Percentiles rank a stretch among this genome's conserved stretches.
Conservation (phyloP, 1,140 invertebrate species). For the Trichonephila inaurata region DNA sequence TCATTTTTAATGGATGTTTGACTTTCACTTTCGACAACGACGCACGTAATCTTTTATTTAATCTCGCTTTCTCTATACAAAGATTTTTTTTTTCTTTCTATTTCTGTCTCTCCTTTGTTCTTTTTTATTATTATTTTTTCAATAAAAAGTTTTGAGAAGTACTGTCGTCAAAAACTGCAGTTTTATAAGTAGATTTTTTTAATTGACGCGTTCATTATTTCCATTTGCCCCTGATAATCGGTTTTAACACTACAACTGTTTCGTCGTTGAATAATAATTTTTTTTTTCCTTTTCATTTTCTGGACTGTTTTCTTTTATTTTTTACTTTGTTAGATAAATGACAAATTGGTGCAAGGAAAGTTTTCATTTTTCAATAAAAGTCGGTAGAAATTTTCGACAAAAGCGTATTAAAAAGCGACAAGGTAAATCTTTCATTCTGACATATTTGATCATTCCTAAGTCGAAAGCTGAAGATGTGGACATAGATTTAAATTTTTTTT, state of each 20-base stretch:
- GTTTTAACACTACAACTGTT: neutral
- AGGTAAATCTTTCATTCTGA: too few relatives aligned
- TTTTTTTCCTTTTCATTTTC: neutral
- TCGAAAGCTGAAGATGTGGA: too few relatives aligned
- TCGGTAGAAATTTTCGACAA: too few relatives aligned
- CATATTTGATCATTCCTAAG: too few relatives aligned
- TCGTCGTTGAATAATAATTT: neutral
- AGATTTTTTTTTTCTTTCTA: neutral
- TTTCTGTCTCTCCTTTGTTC: neutral
- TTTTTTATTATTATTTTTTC: neutral
- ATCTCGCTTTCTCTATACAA: neutral
- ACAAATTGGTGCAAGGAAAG: too few relatives aligned
- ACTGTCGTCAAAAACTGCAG: conserved; percentile 3
- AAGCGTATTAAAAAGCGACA: too few relatives aligned
- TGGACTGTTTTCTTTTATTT: neutral
- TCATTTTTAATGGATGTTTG: conserved; percentile 28
- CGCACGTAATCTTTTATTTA: too few relatives aligned
- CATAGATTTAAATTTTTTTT: too few relatives aligned
- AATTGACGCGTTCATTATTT: neutral
- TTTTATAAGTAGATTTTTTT: neutral
- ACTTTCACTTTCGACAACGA: neutral
- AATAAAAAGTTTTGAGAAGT: neutral
- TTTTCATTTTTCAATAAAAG: too few relatives aligned
- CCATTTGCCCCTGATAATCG: neutral
- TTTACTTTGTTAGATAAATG: too few relatives aligned